Percentiles rank a stretch among this genome's conserved stretches.
These are phyloP conservation scores for Phalera bucephala DNA, from an alignment of 2,888 invertebrate genomes.

Conservation along the genomic window DNA sequence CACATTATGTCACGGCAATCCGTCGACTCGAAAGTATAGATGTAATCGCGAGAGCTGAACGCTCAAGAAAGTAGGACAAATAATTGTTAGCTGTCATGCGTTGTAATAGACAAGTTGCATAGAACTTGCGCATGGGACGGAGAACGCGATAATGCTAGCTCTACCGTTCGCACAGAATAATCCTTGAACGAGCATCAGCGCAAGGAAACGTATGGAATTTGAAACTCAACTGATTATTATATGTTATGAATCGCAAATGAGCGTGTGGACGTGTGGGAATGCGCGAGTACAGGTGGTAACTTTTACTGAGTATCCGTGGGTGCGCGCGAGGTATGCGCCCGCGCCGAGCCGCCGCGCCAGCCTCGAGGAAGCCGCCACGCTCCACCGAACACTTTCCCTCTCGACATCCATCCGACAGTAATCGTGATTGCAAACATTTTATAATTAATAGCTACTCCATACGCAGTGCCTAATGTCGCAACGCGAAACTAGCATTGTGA, in stretches of 20 bases:
- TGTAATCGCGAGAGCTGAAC: conserved; percentile 47
- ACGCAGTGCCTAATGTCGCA: conserved; percentile 37
- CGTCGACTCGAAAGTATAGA: conserved; percentile 49
- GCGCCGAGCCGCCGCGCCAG: conserved; percentile 19
- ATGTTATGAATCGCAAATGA: conserved; percentile 38
- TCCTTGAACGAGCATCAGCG: conserved; percentile 43
- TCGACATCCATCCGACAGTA: conserved; percentile 58
- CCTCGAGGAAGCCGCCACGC: conserved; percentile 58
- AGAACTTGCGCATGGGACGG: conserved; percentile 54
- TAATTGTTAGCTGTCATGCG: conserved; percentile 65
- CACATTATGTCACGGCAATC: conserved; percentile 54
- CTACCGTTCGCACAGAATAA: no score
- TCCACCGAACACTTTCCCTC: conserved; percentile 74
- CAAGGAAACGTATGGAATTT: conserved; percentile 33
- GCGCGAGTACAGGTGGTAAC: conserved; percentile 42
- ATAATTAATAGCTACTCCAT: conserved; percentile 43
- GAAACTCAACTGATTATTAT: conserved; percentile 35
- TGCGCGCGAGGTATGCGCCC: conserved; percentile 37
- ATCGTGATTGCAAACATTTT: conserved; percentile 50
- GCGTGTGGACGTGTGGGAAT: conserved; percentile 41
- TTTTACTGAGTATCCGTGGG: conserved; percentile 49
- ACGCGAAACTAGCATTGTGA: conserved; percentile 32
- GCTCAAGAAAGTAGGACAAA: conserved; percentile 66
- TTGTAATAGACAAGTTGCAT: conserved; percentile 66
- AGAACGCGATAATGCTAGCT: conserved; percentile 31